A percentile compares a stretch with the other conserved stretches of the same genome.
phyloP scores from a whole-genome alignment of 2,113 vertebrate species.

The Phylloscopus whistleri region DNA sequence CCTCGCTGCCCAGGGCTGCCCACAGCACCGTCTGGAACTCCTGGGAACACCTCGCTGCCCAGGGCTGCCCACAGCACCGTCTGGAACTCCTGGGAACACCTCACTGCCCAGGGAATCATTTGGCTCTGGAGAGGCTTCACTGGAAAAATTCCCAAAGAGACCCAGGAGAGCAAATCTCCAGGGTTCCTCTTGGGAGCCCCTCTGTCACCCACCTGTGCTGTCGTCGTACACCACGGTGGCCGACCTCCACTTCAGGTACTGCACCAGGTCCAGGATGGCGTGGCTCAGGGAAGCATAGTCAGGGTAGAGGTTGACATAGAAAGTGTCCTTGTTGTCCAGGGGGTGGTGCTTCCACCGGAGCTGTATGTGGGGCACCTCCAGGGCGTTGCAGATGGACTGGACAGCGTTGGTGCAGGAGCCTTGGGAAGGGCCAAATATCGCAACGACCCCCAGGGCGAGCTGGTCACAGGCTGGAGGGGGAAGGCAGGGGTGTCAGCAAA shows the following conservation, averaged over 20 bases:
- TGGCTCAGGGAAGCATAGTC: constrained; percentile 98
- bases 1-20: fast-evolving
- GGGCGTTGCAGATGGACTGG: constrained; percentile 96
- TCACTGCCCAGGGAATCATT: fast-evolving
- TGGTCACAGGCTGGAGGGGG: constrained; percentile 90
- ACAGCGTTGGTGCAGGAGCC: constrained; percentile 96
- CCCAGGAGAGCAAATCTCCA: not conserved
- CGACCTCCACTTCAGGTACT: constrained; percentile 96
- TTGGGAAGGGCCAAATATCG: constrained; percentile 96
- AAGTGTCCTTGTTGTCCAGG: constrained; percentile 95
- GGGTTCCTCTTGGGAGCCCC: too few species aligned
- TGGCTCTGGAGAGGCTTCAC: fast-evolving
- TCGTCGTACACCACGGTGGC: constrained; percentile 98
- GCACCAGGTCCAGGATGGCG: constrained; percentile 95
- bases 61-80: fast-evolving
- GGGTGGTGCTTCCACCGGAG: constrained; percentile 98
- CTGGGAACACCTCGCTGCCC: fast-evolving
- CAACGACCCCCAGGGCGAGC: constrained; percentile 94
- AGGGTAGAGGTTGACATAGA: constrained; percentile 97
- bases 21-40: fast-evolving
- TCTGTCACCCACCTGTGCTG: constrained; percentile 85
- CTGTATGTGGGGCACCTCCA: constrained; percentile 97
- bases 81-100: fast-evolving
- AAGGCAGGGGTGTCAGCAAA: not conserved
- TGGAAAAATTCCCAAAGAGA: not conserved